Evolutionary conservation across 2,113 vertebrate species (phyloP), one percentile per base, ranked within the genome.

Genomic region (Tauraco erythrolophus): DNA sequence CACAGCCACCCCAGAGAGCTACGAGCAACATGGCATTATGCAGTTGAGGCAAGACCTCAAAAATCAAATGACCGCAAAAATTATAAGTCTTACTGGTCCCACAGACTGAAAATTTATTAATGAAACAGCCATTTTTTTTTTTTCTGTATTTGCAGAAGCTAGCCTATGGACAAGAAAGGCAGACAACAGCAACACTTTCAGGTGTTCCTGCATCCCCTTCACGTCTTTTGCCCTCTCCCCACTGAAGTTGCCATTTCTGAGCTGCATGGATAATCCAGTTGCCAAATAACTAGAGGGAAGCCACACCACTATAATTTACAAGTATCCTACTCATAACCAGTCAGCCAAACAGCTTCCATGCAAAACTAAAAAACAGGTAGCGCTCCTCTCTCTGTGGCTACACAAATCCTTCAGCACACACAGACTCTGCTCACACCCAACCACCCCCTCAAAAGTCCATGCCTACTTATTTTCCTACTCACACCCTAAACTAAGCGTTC

Each of bases 381-480:
- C 2, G 11, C 88, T 95, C 94, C 85, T 92, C 93, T 82, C 91
- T 58, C 79, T 61, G 72, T 4, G 77, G 86, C 97, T 87, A 58
- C 84, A 89, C 94, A 94, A 96, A 96, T 97, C 95, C 91, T 89
- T 97, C 96, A 94, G 92, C 96, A 53, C 64, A 60, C 11, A n/a
- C 43, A 86, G 69, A 53, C 70, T 94, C 76, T 41, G 97, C 62
- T 92, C 97, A 97, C 97, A 90, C 97, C 97, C 97, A 97, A 58
- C 96, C 97, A 94, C 94, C 97, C 92, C 97, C 95, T 97, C 94
- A 97, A 66, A 81, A 72, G 82, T 66, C 82, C 84, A 54, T 90
- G 92, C 96, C 92, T 95, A 53, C 93, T 92, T 92, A 92, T 96
- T 97, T 96, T 94, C 96, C 94, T 96, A 86, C 91, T 97, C 96